phyloP scores from a whole-genome alignment of 2,888 invertebrate genomes.

The Drosophila barbarae region DNA sequence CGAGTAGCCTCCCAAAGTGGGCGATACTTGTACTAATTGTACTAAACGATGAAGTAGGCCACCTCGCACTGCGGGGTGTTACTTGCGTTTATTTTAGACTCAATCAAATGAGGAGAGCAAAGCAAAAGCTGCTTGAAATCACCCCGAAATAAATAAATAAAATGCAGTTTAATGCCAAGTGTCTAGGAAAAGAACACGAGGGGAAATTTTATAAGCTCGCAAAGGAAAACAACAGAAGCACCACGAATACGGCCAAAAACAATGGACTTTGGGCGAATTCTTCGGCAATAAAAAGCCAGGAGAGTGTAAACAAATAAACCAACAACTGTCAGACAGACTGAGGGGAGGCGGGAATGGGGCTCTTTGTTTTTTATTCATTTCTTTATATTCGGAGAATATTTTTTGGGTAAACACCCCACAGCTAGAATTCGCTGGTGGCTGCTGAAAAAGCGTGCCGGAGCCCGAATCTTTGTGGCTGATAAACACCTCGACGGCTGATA shows the following conservation, averaged over 20 bases:
- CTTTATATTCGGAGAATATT: conserved; percentile 21
- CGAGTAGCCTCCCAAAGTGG: background rate
- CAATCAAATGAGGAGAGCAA: conserved; percentile 21
- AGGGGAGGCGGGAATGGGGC: background rate
- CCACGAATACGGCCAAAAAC: conserved; percentile 4
- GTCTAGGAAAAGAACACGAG: conserved; percentile 15
- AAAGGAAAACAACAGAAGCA: background rate
- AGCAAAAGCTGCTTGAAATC: conserved; percentile 30
- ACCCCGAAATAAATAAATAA: conserved; percentile 29
- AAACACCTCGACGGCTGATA: conserved; percentile 31
- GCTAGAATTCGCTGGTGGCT: conserved; percentile 4
- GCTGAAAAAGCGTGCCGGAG: conserved; percentile 34
- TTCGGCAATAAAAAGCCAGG: conserved; percentile 27
- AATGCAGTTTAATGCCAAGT: conserved; percentile 38
- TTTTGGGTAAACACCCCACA: conserved; percentile 26
- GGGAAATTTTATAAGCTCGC: conserved; percentile 18
- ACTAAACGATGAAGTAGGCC: conserved; percentile 20
- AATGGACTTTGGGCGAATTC: conserved; percentile 24
- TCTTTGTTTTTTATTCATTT: conserved; percentile 30
- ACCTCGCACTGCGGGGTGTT: conserved; percentile 19
- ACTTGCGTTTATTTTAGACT: conserved; percentile 34
- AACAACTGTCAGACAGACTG: conserved; percentile 31
- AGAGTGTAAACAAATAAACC: conserved; percentile 41
- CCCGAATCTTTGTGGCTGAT: conserved; percentile 31
- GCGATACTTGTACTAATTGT: background rate